phyloP scores from a whole-genome alignment of 2,888 invertebrate species.

The Abrostola triplasia region DNA sequence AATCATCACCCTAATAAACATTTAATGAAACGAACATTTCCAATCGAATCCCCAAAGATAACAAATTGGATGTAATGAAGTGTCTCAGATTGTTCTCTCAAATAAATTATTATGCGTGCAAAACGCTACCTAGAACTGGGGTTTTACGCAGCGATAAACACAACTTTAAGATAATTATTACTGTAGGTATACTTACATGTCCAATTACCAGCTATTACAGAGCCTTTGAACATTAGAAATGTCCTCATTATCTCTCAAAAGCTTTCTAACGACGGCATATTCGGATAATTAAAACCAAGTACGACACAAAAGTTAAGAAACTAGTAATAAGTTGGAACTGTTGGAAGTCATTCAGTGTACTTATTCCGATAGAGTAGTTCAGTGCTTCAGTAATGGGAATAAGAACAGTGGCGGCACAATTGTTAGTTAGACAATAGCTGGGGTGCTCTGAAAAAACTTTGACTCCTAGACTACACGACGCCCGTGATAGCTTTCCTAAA shows the following conservation, averaged over 20 bases:
- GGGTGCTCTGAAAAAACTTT: constrained; percentile 56
- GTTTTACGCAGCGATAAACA: constrained; percentile 13
- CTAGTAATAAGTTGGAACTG: constrained; percentile 17
- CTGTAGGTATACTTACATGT: constrained; percentile 2
- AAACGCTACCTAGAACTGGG: constrained; percentile 16
- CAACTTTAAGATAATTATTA: not conserved
- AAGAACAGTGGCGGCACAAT: constrained; percentile 53
- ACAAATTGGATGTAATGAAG: constrained; percentile 14
- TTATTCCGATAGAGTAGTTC: constrained; percentile 44
- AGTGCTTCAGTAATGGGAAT: constrained; percentile 46
- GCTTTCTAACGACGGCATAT: constrained; percentile 18
- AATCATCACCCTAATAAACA: constrained; percentile 16
- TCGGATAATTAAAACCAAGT: constrained; percentile 8
- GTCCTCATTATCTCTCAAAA: constrained; percentile 8
- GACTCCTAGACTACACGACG: constrained; percentile 29
- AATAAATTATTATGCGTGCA: constrained; percentile 8
- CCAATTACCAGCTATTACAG: constrained; percentile 8
- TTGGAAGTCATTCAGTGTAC: constrained; percentile 24
- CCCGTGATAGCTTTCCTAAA: constrained; percentile 19
- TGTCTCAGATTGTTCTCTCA: constrained; percentile 10
- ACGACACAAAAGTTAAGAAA: constrained; percentile 6
- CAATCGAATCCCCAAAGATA: constrained; percentile 28
- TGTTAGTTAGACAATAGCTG: constrained; percentile 62
- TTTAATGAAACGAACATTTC: constrained; percentile 25
- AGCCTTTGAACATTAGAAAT: constrained; percentile 15